phyloP scores from a whole-genome alignment of 2,113 vertebrate species.

The Oostethus manadensis region DNA sequence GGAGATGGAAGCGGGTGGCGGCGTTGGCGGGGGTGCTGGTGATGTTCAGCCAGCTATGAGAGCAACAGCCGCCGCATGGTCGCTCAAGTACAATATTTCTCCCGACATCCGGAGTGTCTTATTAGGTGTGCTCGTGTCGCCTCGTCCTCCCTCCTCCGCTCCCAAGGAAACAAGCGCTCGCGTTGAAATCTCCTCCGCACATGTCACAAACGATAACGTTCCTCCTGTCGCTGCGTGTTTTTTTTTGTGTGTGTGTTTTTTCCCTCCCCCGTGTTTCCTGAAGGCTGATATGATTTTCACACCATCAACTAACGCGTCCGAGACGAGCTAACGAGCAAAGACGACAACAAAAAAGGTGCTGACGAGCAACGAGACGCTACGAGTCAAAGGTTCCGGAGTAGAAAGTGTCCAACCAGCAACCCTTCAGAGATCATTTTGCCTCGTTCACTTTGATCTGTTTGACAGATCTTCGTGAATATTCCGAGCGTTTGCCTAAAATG shows the following conservation, averaged over 20 bases:
- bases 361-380: no score
- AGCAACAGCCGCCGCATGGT: constrained; percentile 30
- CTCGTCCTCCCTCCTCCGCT: constrained; percentile 8
- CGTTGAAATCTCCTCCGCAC: no score
- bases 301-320: neutral
- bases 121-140: constrained; percentile 40
- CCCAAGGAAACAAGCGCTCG: constrained; percentile 29
- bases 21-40: neutral
- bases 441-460: no score
- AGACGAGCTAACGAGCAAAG: neutral
- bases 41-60: constrained; percentile 27
- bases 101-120: constrained; percentile 47
- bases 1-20: neutral
- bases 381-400: no score
- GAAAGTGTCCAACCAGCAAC: no score
- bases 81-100: constrained; percentile 49
- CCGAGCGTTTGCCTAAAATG: no score
- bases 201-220: constrained; percentile 9
- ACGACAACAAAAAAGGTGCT: no score
- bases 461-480: no score
- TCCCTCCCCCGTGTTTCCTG: neutral
- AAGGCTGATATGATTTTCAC: neutral
- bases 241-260: neutral
- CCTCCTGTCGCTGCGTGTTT: neutral
- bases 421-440: no score